Base-by-base conservation (phyloP, 2,888 invertebrate species). In the Phymatocera aterrima region DNA sequence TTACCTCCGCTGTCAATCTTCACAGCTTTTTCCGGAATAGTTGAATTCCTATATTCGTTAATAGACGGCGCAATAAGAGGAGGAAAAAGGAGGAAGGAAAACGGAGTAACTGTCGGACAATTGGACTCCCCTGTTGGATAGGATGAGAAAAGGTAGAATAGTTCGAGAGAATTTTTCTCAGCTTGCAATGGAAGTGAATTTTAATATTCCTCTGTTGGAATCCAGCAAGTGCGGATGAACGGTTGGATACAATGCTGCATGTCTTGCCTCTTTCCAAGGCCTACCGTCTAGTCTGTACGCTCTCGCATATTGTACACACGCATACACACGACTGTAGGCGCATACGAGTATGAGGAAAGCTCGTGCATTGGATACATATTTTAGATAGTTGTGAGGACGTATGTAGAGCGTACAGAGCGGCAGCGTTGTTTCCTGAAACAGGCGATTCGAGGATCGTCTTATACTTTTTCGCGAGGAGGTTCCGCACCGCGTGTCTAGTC, bases 391-490 rank as follows among this genome's bases (percentile, higher is more conserved):
- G 28, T 43, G 24, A 12, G 10, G 43, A 43, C 15, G 12, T 5
- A 24, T 18, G 46, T 5, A 24, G 31, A 10, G 6, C 40, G 4
- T 40, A 40, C 40, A 57, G 24, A 57, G 57, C 15, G n/a, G 24
- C 28, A 5, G 43, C 46, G 28, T 46, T 46, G 43, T 46, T 68
- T 43, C 12, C 24, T 28, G 46, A 46, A 28, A 43, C 43, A 46
- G 12, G 28, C 46, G 24, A 46, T 68, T 46, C 68, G 15, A 68
- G 46, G 24, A 43, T 68, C 68, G 46, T 68, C 68, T 68, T 68
- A 40, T 8, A 15, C 3, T 21, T 21, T 57, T 57, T n/a, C n/a
- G n/a, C n/a, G n/a, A n/a, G n/a, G n/a, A n/a, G n/a, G n/a, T n/a
- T n/a, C n/a, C n/a, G n/a, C n/a, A n/a, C n/a, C n/a, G n/a, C n/a